Conservation (phyloP, 2,888 invertebrate species). For the Leptopilina myrica region DNA sequence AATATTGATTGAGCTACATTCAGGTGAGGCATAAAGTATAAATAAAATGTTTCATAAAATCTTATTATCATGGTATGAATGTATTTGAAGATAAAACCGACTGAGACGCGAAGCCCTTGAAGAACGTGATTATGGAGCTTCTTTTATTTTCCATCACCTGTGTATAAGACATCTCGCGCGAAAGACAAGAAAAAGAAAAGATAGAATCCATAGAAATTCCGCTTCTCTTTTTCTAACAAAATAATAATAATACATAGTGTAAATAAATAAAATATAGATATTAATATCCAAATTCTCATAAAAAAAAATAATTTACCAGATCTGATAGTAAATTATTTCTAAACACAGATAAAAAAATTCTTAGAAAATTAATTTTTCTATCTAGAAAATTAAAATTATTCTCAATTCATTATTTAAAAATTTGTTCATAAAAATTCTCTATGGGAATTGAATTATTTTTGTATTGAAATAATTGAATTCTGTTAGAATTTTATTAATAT, state of each 20-base stretch:
- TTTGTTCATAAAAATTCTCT: too few species aligned
- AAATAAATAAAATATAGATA: background rate
- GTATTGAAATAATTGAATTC: too few species aligned
- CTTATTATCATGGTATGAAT: conserved; percentile 18
- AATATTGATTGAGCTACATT: conserved; percentile 4
- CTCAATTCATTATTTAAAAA: too few species aligned
- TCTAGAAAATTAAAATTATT: too few species aligned
- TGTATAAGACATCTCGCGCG: background rate
- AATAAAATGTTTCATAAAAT: conserved; percentile 19
- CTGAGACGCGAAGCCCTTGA: conserved; percentile 33
- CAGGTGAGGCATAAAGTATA: conserved; percentile 5
- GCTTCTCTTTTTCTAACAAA: background rate
- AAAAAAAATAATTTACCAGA: too few species aligned
- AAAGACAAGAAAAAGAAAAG: conserved; percentile 11
- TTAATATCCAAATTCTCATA: too few species aligned
- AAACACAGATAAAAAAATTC: too few species aligned
- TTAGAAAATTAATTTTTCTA: too few species aligned
- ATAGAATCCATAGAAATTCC: background rate
- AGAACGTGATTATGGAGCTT: conserved; percentile 35
- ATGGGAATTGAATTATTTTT: too few species aligned
- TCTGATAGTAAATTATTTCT: too few species aligned
- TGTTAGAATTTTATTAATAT: too few species aligned
- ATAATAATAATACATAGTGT: background rate
- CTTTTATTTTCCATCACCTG: conserved; percentile 26
- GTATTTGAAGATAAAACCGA: conserved; percentile 26